Percentiles rank a stretch among this genome's conserved stretches.
Conservation (phyloP, 1,140 invertebrate species). For the Calycopis cecrops region DNA sequence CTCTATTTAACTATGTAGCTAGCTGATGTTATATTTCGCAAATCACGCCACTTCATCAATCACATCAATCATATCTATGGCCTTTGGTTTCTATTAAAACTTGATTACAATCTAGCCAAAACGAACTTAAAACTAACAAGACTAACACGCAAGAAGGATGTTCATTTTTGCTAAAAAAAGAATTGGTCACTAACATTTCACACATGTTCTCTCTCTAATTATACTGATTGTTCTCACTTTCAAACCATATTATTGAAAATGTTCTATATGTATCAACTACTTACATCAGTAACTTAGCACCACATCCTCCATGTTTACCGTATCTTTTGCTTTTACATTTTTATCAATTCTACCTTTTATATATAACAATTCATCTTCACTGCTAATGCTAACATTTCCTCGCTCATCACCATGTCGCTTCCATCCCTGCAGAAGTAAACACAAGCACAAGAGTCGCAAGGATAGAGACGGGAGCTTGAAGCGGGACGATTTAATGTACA, state of each 20-base stretch:
- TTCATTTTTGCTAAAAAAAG: no score
- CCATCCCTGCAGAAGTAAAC: conserved; percentile 66
- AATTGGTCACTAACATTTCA: no score
- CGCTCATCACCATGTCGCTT: conserved; percentile 57
- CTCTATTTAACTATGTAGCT: neutral
- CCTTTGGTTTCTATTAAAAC: no score
- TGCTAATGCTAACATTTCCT: conserved; percentile 38
- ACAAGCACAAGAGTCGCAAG: conserved; percentile 68
- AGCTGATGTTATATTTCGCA: no score
- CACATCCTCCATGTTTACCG: conserved; percentile 14
- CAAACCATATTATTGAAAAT: no score
- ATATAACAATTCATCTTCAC: conserved; percentile 10
- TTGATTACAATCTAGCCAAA: no score
- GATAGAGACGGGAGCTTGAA: conserved; percentile 64
- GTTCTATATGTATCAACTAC: no score
- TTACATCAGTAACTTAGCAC: neutral
- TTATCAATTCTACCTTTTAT: neutral
- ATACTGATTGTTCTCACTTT: no score
- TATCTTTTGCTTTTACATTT: conserved; percentile 22
- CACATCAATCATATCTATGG: no score
- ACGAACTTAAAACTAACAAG: neutral
- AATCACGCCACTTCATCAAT: no score
- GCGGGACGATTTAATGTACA: conserved; percentile 69
- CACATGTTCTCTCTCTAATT: no score
- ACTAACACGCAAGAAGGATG: no score